Evolutionary conservation across 2,113 vertebrate genomes (phyloP).

Genomic region (Myotis yumanensis): DNA sequence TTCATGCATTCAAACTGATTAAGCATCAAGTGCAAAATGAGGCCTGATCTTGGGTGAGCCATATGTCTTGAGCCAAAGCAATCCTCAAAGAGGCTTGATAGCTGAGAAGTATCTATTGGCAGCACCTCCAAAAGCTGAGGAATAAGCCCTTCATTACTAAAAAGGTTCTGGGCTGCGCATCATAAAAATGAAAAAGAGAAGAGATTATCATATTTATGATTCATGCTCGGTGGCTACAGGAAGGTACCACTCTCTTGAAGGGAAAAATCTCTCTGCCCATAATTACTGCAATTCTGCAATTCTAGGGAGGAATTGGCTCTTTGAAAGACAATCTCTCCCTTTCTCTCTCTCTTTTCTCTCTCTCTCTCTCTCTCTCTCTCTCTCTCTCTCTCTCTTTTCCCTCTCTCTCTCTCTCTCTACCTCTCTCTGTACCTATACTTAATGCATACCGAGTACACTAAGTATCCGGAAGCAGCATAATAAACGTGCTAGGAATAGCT

Average conservation of each 20-base stretch:
- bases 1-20: background rate
- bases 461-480: background rate
- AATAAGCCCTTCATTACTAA: background rate
- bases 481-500: background rate
- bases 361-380: too few species aligned
- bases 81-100: background rate
- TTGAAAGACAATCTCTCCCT: background rate
- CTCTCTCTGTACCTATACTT: too few species aligned
- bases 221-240: too few species aligned
- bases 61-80: background rate
- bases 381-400: too few species aligned
- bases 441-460: background rate
- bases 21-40: background rate
- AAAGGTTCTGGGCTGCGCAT: background rate
- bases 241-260: background rate
- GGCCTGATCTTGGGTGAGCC: background rate
- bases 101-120: background rate
- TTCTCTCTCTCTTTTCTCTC: too few species aligned
- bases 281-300: background rate
- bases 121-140: background rate
- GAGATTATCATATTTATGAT: background rate
- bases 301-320: background rate
- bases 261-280: background rate
- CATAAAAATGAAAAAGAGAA: background rate
- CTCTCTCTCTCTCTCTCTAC: too few species aligned